These are phyloP conservation scores for Volucella zonaria DNA, from an alignment of 2,888 invertebrate genomes.

Conservation along the genomic window DNA sequence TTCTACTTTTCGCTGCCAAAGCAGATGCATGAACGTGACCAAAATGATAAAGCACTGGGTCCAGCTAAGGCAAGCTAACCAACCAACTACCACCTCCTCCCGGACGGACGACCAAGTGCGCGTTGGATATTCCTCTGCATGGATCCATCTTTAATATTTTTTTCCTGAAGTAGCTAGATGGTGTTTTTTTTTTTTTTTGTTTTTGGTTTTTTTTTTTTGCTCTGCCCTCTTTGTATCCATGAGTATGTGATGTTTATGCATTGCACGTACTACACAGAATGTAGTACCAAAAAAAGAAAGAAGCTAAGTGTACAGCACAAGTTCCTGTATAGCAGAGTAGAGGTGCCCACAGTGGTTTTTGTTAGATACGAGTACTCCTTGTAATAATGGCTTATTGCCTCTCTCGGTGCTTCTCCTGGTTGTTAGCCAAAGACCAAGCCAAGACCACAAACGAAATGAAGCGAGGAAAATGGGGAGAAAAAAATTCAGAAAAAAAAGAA, in stretches of 20 bases:
- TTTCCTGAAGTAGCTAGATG: slow-evolving; percentile 70
- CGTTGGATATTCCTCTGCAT: slow-evolving; percentile 63
- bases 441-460: slow-evolving; percentile 69
- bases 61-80: slow-evolving; percentile 10
- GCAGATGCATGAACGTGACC: slow-evolving; percentile 78
- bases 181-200: slow-evolving; percentile 31
- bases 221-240: not conserved
- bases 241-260: slow-evolving; percentile 65
- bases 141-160: slow-evolving; percentile 72
- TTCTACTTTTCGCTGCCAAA: slow-evolving; percentile 62
- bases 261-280: slow-evolving; percentile 65
- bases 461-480: slow-evolving; percentile 58
- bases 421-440: slow-evolving; percentile 55
- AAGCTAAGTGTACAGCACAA: slow-evolving; percentile 11
- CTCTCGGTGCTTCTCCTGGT: slow-evolving; percentile 14
- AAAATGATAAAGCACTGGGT: slow-evolving; percentile 78
- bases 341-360: slow-evolving; percentile 31
- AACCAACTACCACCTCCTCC: slow-evolving; percentile 27
- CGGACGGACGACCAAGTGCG: slow-evolving; percentile 7
- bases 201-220: slow-evolving; percentile 30
- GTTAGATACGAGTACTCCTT: slow-evolving; percentile 51
- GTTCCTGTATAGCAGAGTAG: slow-evolving; percentile 11
- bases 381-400: slow-evolving; percentile 70
- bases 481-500: no score
- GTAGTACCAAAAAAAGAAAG: slow-evolving; percentile 16